A percentile compares a stretch with the other conserved stretches of the same genome.
These are phyloP conservation scores for Arctia plantaginis DNA, from an alignment of 2,888 invertebrate genomes.

Conservation along the genomic window DNA sequence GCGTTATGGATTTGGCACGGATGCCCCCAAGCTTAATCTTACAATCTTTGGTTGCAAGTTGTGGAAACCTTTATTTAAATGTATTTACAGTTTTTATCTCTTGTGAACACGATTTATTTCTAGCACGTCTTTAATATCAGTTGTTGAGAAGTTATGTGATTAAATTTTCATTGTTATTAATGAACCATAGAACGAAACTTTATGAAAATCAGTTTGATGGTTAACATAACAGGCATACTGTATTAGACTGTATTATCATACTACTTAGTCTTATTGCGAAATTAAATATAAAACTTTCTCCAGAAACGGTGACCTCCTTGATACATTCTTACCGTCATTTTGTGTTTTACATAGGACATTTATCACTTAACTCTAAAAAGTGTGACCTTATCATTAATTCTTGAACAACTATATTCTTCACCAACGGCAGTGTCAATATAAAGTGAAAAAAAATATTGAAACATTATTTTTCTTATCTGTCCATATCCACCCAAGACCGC, in stretches of 20 bases:
- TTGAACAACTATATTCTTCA: not conserved
- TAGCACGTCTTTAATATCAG: not conserved
- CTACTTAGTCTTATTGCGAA: not conserved
- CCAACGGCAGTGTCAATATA: not conserved
- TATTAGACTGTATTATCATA: not conserved
- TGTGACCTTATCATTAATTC: not conserved
- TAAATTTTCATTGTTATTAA: not conserved
- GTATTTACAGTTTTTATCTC: not conserved
- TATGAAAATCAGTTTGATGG: not conserved
- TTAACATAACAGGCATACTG: not conserved
- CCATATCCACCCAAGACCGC: slow-evolving; percentile 20
- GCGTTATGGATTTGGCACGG: slow-evolving; percentile 49
- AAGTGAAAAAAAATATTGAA: no score
- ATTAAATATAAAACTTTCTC: no score
- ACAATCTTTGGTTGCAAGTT: slow-evolving; percentile 33
- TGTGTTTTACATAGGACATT: not conserved
- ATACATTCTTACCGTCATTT: no score
- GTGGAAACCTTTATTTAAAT: slow-evolving; percentile 28
- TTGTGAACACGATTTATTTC: not conserved
- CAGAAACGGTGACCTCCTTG: no score
- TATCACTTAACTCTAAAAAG: no score
- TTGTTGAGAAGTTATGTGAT: not conserved
- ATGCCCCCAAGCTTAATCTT: slow-evolving; percentile 39
- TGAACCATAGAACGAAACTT: no score
- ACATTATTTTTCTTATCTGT: slow-evolving; percentile 34